Base-by-base conservation (phyloP, 1,140 invertebrate species). In the Bombus confusus region DNA sequence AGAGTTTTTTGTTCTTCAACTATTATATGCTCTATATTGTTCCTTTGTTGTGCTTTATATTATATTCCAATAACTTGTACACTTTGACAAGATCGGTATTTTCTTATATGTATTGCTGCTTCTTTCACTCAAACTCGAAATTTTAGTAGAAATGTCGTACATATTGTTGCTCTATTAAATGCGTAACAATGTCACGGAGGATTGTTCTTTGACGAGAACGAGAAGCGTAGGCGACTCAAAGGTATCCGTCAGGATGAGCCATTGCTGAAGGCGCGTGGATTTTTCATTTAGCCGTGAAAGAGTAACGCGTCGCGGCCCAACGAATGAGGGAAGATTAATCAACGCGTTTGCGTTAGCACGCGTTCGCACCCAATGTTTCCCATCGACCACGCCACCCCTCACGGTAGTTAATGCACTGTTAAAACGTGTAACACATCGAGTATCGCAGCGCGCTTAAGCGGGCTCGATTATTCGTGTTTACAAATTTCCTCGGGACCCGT, bases 391-490 rank as follows among this genome's bases (percentile, higher is more conserved):
- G 68, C 37, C 79, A 18, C 47, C 28, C 59, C 72, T 18, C 52
- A 64, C n/a, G n/a, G 25, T 74, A 31, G 71, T 73, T 75, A 75
- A 75, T 82, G 80, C 71, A 66, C 71, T 82, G 80, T 66, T 75
- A 75, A 74, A 82, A 66, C 80, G 80, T 82, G 71, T 82, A 75
- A 82, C 59, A 75, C 59, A 75, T 82, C 57, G 57, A 73, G 80
- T 66, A 75, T 66, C 41, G 71, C 25, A 39, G 43, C 31, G 39
- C 31, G 78, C 64, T 69, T 80, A 69, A 80, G 78, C 64, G 78
- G 31, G 41, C 43, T 47, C 78, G 64, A 80, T 64, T 74, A 64
- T 74, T 64, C 59, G 80, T 75, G 71, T 82, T 82, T 82, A 66
- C 72, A 66, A 75, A 82, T 82, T 75, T 82, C 57, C 69, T 47